Evolutionary conservation across 2,888 invertebrate species (phyloP), one percentile per base, ranked within the genome.

Genomic region (Hemicrepidius hirtus): DNA sequence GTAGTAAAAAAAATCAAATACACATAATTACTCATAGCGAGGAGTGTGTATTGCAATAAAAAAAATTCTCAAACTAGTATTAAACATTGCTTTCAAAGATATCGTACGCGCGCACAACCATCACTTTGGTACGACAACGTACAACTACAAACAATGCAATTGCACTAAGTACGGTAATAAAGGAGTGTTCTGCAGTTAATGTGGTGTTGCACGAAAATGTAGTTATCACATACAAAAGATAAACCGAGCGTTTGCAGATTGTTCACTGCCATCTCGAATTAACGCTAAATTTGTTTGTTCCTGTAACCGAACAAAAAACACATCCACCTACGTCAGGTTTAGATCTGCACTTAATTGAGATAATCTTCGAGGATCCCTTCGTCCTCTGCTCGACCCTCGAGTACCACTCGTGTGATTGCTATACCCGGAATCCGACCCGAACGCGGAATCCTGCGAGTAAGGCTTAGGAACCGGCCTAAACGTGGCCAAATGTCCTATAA

Each of bases 361-460:
- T 71, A 86, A 79, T 70, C 87, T 79, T 57, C 86, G 80, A n/a
- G 83, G 84, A 73, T 85, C 85, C 21, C 85, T 75, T 21, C 86
- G 76, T 0, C 85, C 85, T 44, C 86, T 75, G 74, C 83, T 85
- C 28, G 86, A 86, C 12, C 84, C 84, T 44, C 85, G 78, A n/a
- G 86, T 86, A 0, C 92, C 92, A 75, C 92, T 92, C 3, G 93
- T 93, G 81, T 93, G 92, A 85, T 95, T 94, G 85, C 95, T 95
- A 86, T 95, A 95, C 9, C 95, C 95, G 53, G 95, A 95, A 86
- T 95, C 95, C 7, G 95, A 95, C 32, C 95, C 95, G 78, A 95
- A 93, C 3, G 94, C 94, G 4, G 94, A 94, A 81, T 93, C 93
- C 77, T 92, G 91, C 75, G 91, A 91, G 65, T 92, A 92, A 44